Evolutionary conservation across 2,797 vertebrate genomes (phyloP).

Genomic region (Ctenopoma multispine): DNA sequence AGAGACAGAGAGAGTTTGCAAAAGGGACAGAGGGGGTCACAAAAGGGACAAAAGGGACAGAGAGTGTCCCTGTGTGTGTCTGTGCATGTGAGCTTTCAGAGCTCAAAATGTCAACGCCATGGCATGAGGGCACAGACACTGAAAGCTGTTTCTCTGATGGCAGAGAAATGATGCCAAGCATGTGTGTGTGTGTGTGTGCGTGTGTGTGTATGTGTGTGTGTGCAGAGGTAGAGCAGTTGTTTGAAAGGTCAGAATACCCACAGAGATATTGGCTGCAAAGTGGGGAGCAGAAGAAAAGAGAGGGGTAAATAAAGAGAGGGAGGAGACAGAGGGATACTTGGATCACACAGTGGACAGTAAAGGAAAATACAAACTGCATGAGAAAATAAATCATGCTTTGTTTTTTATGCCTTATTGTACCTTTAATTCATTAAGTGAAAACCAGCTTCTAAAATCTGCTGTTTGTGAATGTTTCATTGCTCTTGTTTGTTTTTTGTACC

Average conservation of each 20-base stretch:
- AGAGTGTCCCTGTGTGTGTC: background rate
- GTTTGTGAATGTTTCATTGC: background rate
- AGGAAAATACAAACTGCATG: conserved; percentile 19
- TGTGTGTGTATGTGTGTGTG: conserved; percentile 17
- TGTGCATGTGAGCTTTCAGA: conserved; percentile 21
- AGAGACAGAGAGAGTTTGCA: background rate
- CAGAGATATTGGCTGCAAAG: conserved; percentile 45
- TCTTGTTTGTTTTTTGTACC: too few species aligned
- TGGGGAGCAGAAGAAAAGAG: conserved; percentile 51
- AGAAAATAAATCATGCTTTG: background rate
- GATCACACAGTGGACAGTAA: too few species aligned
- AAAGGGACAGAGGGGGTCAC: too few species aligned
- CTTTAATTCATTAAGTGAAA: background rate
- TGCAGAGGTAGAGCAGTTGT: conserved; percentile 60
- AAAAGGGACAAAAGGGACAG: too few species aligned
- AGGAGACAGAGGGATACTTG: background rate
- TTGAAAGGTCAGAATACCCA: conserved; percentile 70
- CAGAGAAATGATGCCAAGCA: conserved; percentile 56
- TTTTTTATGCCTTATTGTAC: background rate
- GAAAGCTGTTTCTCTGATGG: conserved; percentile 65
- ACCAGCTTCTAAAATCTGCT: background rate
- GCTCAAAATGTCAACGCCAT: conserved; percentile 72
- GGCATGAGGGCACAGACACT: conserved; percentile 60
- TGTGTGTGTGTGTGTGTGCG: conserved; percentile 20
- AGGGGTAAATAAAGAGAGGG: conserved; percentile 21